Evolutionary conservation across 2,797 vertebrate species (phyloP), one percentile per base, ranked within the genome.

Genomic region (Hirundo rustica): DNA sequence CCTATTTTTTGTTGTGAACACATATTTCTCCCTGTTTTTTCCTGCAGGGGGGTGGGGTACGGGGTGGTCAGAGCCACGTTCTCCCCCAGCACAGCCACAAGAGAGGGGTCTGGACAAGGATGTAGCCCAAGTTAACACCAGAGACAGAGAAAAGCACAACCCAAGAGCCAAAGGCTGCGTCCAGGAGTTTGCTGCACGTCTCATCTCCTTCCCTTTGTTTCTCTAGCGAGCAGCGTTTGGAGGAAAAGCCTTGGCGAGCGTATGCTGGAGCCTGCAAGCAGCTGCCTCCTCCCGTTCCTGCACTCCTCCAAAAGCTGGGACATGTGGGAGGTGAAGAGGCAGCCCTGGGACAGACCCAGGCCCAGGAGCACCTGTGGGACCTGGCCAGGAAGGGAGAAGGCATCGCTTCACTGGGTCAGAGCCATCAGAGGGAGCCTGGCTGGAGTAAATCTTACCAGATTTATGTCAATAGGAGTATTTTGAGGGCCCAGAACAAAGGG

Each of bases 351-450:
- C n/a, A 45, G 84, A 54, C 5, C 45, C 2, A 0, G 27, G 20
- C 25, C 55, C 34, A 44, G 67, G 13, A 66, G 48, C 48, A 58
- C 13, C 71, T n/a, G 25, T 4, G 14, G 50, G 54, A 75, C 25
- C 2, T 4, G 2, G 34, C 13, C 5, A 2, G 29, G 2, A 0
- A 0, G 19, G 17, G 25, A 1, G 32, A 70, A 5, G 3, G 66
- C 45, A 48, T 34, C 4, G 0, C 42, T 80, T 45, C 78, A 19
- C 16, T 22, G 4, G 34, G 12, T 48, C 62, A 19, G 51, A 62
- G 68, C 68, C 9, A 0, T 7, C 47, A 44, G 36, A 9, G 25
- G 18, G 23, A 80, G 55, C 32, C 55, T 36, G 65, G 20, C 67
- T 54, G 80, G 44, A 68, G 27, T 25, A 14, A 72, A 23, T 22